Evolutionary conservation across 2,113 vertebrate genomes (phyloP), one percentile per base, ranked within the genome.

Genomic region (Sceloporus undulatus): DNA sequence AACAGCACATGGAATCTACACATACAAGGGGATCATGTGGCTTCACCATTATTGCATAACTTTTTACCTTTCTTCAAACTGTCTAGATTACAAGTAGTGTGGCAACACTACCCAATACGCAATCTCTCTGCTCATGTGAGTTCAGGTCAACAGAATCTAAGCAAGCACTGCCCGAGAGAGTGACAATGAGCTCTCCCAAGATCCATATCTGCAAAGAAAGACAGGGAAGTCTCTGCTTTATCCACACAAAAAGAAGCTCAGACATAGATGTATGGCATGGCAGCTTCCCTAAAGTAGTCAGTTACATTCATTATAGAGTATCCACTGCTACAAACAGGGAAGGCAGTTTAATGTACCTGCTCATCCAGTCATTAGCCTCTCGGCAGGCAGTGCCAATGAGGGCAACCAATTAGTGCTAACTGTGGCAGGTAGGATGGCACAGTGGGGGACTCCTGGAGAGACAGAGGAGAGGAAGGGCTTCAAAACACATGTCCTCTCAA

Each of bases 361-460:
- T 85, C 21, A 0, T 0, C 10, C 87, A 92, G 86, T 91, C 91
- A 89, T 78, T 80, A 90, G 79, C 27, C 62, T 91, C 87, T 86
- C 86, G 76, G 85, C 66, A 87, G 77, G 91, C 42, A 82, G 48
- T 92, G 87, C 77, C 81, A 92, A 86, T 38, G 86, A 84, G 84
- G 87, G 78, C 85, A 91, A 92, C 87, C 84, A 85, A 0, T 0
- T 91, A 68, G 19, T 40, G 87, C 87, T 92, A 90, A 90, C 42
- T 90, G 90, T 87, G 88, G 87, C 4, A 18, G 87, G 6, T 89
- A 94, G 82, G 91, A 89, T 27, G 81, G 84, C 86, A 77, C 85
- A 87, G 84, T 88, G 73, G 74, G 38, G 65, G 34, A 80, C 86
- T 86, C 87, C 81, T 68, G n/a, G 87, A 34, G n/a, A 40, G n/a